These are phyloP conservation scores for Pedetes capensis DNA, from an alignment of 2,113 vertebrate genomes.

Conservation along the genomic window DNA sequence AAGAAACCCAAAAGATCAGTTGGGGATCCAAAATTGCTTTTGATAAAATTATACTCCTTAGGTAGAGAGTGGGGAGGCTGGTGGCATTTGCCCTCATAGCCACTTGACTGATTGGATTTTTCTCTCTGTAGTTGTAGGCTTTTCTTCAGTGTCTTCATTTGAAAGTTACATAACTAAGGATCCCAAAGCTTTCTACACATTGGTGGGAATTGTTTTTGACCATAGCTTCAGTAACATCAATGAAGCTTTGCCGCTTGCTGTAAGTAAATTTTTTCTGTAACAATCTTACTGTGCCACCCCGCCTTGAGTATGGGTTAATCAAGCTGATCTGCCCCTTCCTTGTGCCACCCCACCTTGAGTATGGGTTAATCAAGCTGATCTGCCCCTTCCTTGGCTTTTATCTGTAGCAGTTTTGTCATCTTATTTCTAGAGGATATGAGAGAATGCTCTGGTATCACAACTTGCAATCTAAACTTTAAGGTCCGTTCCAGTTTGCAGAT, in stretches of 20 bases:
- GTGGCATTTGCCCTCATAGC: accelerated
- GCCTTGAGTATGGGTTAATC: not conserved
- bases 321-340: too few relatives aligned
- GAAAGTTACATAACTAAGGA: slow-evolving; percentile 88
- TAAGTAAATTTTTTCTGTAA: slow-evolving; percentile 61
- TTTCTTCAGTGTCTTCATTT: slow-evolving; percentile 88
- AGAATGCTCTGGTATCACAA: not conserved
- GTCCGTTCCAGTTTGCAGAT: not conserved
- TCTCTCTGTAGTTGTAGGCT: slow-evolving; percentile 86
- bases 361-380: not conserved
- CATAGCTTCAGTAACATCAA: slow-evolving; percentile 85
- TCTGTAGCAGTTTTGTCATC: not conserved
- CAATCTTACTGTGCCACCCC: not conserved
- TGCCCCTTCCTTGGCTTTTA: not conserved
- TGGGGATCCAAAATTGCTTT: not conserved
- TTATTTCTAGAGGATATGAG: not conserved
- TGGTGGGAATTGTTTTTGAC: slow-evolving; percentile 91
- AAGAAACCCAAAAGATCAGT: not conserved
- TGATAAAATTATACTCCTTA: not conserved
- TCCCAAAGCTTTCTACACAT: slow-evolving; percentile 83
- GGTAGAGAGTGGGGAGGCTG: not conserved
- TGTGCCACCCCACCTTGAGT: not conserved
- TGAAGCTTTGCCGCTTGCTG: slow-evolving; percentile 89
- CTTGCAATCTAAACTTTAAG: not conserved
- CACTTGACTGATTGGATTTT: not conserved